Evolutionary conservation across 2,888 invertebrate genomes (phyloP).

Genomic region (Platynereis dumerilii): DNA sequence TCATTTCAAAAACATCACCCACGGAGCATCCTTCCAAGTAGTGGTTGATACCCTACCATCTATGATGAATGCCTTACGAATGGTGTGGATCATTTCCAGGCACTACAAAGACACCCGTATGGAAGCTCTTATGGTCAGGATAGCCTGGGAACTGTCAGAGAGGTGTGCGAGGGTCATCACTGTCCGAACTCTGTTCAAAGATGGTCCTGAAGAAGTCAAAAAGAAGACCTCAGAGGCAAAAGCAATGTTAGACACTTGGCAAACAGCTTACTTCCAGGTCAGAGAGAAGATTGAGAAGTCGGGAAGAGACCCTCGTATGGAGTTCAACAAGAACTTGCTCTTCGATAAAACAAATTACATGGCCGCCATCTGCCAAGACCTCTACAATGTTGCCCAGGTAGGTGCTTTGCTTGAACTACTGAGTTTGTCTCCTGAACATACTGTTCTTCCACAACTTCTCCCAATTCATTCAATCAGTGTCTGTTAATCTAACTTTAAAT

Average conservation of each 20-base stretch:
- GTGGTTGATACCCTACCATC: constrained; percentile 78
- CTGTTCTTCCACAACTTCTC: no score
- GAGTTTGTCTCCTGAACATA: no score
- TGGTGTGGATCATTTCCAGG: constrained; percentile 89
- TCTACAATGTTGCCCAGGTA: constrained; percentile 80
- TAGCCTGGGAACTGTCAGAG: constrained; percentile 82
- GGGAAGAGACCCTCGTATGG: constrained; percentile 87
- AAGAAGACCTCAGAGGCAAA: constrained; percentile 70
- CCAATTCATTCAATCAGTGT: no score
- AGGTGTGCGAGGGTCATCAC: constrained; percentile 77
- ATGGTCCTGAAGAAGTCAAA: constrained; percentile 62
- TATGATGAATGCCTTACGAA: constrained; percentile 82
- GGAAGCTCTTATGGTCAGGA: constrained; percentile 81
- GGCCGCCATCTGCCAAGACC: constrained; percentile 77
- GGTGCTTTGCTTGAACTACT: no score
- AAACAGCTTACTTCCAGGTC: constrained; percentile 63
- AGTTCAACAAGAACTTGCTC: constrained; percentile 82
- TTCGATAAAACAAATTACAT: constrained; percentile 88
- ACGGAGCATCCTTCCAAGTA: constrained; percentile 74
- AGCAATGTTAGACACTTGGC: constrained; percentile 78
- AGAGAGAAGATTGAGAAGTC: constrained; percentile 84
- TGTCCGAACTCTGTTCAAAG: constrained; percentile 78
- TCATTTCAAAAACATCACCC: constrained; percentile 78
- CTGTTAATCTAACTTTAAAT: no score
- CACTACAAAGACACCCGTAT: constrained; percentile 87